A percentile compares a stretch with the other conserved stretches of the same genome.
These are phyloP conservation scores for Smittia sp. DNA, from an alignment of 2,888 invertebrate species.

Conservation along the genomic window DNA sequence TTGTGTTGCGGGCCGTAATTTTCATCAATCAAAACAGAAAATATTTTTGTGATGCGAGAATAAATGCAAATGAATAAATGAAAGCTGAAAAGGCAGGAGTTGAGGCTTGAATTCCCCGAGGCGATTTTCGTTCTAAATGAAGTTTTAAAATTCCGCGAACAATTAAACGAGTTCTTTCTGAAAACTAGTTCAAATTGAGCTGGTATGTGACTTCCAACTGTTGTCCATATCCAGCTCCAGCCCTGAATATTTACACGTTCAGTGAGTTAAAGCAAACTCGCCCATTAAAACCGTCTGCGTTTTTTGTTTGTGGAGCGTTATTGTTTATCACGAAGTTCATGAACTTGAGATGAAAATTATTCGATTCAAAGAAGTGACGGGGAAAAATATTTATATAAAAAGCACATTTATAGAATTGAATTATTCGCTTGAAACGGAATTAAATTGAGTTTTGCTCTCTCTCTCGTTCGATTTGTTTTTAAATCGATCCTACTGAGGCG, in stretches of 20 bases:
- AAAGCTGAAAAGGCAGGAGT: not conserved
- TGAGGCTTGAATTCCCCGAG: too few species aligned
- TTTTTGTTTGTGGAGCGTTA: not conserved
- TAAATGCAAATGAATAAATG: not conserved
- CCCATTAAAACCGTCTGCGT: not conserved
- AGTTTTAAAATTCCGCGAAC: too few species aligned
- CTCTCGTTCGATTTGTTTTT: not conserved
- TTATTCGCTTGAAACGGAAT: conserved; percentile 2
- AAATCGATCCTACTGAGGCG: not conserved
- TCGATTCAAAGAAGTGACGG: not conserved
- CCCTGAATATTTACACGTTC: not conserved
- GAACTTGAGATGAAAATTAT: not conserved
- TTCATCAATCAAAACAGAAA: conserved; percentile 15
- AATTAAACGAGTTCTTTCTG: too few species aligned
- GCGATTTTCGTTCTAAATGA: too few species aligned
- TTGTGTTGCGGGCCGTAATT: not conserved
- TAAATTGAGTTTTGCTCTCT: not conserved
- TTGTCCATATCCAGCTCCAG: too few species aligned
- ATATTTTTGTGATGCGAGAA: not conserved
- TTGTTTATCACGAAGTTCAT: not conserved
- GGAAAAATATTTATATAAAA: not conserved
- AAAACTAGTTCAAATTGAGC: too few species aligned
- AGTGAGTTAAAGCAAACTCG: not conserved
- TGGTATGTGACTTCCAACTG: too few species aligned
- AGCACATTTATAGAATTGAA: not conserved